Percentiles rank a stretch among this genome's conserved stretches.
These are phyloP conservation scores for Hystrix brachyura DNA, from an alignment of 2,113 vertebrate genomes.

Conservation along the genomic window DNA sequence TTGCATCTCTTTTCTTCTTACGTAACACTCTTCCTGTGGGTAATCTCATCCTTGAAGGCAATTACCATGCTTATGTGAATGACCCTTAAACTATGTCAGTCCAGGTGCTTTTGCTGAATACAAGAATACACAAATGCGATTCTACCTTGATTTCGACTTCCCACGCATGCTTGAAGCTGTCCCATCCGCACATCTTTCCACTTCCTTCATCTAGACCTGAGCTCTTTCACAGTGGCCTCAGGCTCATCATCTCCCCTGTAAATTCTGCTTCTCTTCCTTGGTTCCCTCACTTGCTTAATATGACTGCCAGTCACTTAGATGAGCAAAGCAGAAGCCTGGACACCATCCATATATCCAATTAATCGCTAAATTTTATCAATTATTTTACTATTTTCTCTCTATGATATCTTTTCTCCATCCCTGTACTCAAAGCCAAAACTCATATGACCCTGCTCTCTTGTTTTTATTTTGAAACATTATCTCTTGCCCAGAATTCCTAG, in stretches of 20 bases:
- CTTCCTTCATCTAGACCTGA: too few relatives aligned
- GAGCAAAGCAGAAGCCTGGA: neutral
- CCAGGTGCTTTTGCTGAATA: constrained; percentile 8
- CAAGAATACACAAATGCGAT: neutral
- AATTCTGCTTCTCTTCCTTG: neutral
- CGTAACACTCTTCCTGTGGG: neutral
- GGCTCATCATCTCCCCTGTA: neutral
- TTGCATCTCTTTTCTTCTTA: neutral
- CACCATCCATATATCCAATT: neutral
- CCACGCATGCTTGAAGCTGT: neutral
- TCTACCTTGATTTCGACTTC: neutral
- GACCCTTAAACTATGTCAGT: neutral
- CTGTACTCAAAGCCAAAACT: neutral
- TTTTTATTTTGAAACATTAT: constrained; percentile 27
- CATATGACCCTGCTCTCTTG: neutral
- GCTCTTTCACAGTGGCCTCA: too few relatives aligned
- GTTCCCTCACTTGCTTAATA: constrained; percentile 7
- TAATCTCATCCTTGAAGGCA: constrained; percentile 12
- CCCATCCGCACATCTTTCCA: neutral
- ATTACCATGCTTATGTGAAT: neutral
- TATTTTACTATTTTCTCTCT: neutral
- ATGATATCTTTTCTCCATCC: neutral
- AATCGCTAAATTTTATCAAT: neutral
- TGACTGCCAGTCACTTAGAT: neutral
- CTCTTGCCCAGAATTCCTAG: neutral